These are phyloP conservation scores for Lepidochrysops patricia DNA, from an alignment of 2,888 invertebrate genomes.

Conservation along the genomic window DNA sequence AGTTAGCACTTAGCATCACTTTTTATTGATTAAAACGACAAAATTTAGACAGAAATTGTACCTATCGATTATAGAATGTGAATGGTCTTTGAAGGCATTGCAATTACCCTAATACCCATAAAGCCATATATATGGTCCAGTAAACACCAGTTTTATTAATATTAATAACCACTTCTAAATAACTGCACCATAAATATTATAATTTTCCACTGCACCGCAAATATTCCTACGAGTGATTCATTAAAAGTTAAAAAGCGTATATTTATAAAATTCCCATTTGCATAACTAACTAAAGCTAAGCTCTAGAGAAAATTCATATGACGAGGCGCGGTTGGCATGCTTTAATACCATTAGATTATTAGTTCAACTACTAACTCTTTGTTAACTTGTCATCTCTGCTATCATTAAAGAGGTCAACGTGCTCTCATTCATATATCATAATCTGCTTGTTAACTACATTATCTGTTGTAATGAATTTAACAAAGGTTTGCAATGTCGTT, in stretches of 20 bases:
- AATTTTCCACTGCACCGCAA: not conserved
- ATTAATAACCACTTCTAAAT: not conserved
- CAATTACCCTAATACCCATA: too few relatives aligned
- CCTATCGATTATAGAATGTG: not conserved
- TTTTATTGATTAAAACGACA: too few relatives aligned
- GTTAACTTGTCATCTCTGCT: not conserved
- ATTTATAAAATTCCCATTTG: not conserved
- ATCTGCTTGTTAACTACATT: not conserved
- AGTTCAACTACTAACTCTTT: not conserved
- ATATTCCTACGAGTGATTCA: not conserved
- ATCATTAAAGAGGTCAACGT: not conserved
- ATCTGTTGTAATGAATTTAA: not conserved
- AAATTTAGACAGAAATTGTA: too few relatives aligned
- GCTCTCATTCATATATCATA: not conserved
- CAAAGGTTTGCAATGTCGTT: not conserved
- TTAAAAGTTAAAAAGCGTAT: conserved; percentile 3
- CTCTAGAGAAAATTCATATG: conserved; percentile 16
- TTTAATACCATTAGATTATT: not conserved
- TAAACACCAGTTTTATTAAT: not conserved
- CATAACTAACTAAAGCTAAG: not conserved
- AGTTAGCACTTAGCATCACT: too few relatives aligned
- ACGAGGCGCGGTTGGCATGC: not conserved
- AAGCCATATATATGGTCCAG: too few relatives aligned
- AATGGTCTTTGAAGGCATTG: not conserved
- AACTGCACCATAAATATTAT: not conserved